These are phyloP conservation scores for Drosophila sp. DNA, from an alignment of 1,140 invertebrate species.

Conservation along the genomic window DNA sequence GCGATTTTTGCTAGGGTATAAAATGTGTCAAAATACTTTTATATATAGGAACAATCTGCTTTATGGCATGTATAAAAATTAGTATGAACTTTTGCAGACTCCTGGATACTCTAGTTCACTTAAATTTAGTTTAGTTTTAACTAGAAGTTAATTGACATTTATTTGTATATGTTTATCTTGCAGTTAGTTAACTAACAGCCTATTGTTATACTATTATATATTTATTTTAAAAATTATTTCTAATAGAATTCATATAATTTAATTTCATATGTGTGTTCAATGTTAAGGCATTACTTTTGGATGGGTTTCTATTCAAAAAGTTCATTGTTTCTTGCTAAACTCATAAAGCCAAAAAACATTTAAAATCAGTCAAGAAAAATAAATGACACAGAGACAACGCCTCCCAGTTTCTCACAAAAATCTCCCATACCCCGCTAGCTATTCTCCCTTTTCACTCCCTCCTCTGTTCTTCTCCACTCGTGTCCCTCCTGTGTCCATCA, in stretches of 20 bases:
- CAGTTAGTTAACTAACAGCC: too few relatives aligned
- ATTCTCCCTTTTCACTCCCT: not conserved
- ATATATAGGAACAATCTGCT: not conserved
- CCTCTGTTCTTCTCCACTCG: not conserved
- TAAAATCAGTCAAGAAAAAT: slow-evolving; percentile 41
- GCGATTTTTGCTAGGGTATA: not conserved
- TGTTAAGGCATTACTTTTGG: too few relatives aligned
- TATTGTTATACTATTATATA: too few relatives aligned
- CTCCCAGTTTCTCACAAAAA: slow-evolving; percentile 33
- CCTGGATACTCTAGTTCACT: not conserved
- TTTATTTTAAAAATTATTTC: too few relatives aligned
- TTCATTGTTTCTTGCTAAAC: too few relatives aligned
- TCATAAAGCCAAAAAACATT: not conserved
- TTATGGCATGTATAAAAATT: not conserved
- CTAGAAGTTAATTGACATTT: too few relatives aligned
- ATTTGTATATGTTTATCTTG: too few relatives aligned
- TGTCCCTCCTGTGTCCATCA: not conserved
- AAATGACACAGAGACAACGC: slow-evolving; percentile 34
- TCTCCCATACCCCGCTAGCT: slow-evolving; percentile 3
- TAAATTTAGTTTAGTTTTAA: too few relatives aligned
- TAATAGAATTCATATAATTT: too few relatives aligned
- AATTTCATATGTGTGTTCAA: too few relatives aligned
- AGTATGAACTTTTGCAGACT: too few relatives aligned
- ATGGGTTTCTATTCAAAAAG: too few relatives aligned
- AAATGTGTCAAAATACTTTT: slow-evolving; percentile 4